Evolutionary conservation across 2,113 vertebrate genomes (phyloP).

Genomic region (Chunga burmeisteri): DNA sequence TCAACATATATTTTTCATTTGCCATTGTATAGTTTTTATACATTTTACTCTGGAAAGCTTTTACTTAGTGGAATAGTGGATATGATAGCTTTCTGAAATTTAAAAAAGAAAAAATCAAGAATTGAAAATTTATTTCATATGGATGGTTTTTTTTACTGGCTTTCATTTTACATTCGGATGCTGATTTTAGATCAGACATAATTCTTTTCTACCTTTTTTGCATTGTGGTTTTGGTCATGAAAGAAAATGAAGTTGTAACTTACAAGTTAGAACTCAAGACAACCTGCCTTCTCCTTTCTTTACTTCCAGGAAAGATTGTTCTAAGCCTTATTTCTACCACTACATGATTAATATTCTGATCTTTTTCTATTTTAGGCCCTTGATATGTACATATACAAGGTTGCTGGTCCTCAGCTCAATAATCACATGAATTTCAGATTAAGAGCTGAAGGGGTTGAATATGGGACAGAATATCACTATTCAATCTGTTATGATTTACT

Average conservation of each 20-base stretch:
- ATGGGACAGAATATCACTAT: neutral
- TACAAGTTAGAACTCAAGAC: neutral
- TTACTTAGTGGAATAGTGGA: neutral
- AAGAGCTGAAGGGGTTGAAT: neutral
- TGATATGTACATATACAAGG: fast-evolving
- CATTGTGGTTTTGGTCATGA: neutral
- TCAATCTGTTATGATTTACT: neutral
- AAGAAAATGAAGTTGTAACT: neutral
- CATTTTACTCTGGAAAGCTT: neutral
- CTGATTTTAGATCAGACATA: neutral
- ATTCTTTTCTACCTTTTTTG: neutral
- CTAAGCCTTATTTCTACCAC: neutral
- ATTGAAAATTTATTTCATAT: neutral
- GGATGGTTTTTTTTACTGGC: neutral
- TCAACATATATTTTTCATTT: neutral
- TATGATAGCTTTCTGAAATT: neutral
- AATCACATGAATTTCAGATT: neutral
- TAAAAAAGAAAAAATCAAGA: neutral
- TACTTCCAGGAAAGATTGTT: neutral
- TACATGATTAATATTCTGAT: neutral
- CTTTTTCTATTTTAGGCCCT: neutral
- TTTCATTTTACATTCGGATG: neutral
- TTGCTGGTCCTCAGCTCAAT: neutral
- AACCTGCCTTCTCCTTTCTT: neutral
- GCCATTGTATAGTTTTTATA: neutral